Evolutionary conservation across 2,113 vertebrate species (phyloP), one percentile per base, ranked within the genome.

Genomic region (Polyodon spathula): DNA sequence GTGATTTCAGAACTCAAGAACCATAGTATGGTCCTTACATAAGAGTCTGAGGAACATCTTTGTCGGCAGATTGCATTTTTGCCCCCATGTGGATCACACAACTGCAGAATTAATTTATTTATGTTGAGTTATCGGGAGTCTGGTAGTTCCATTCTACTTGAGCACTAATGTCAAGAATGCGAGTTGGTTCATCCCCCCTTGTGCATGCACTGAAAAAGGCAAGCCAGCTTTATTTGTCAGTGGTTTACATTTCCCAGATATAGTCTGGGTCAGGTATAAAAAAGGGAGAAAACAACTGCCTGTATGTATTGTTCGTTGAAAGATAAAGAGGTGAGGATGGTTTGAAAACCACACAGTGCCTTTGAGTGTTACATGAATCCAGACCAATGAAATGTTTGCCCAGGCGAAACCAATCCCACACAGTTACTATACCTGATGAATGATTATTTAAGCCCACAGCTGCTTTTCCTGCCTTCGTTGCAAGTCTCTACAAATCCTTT

Each of bases 391-490:
- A 60, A 69, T 72, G 70, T 86, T 84, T 84, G 85, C 78, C 82
- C 66, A 57, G 70, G 78, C 80, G 83, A 81, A 77, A 72, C 73
- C 63, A 44, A 77, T 71, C 69, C 74, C 72, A 68, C 27, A 27
- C 2, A 50, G 63, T 62, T 12, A 2, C 65, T 72, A 62, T 70
- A 67, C 63, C 2, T 66, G 80, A 63, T 80, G 69, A 81, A 71
- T 59, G 40, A 76, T 79, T 77, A 77, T 69, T 65, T 63, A 61
- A 73, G 79, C 68, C 72, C 73, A 70, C 81, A 80, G 79, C 81
- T 82, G 75, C 83, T 60, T 41, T 58, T 7, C 66, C 44, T 68
- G 71, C 68, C 75, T 71, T 75, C 71, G 78, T 83, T 78, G 48
- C 63, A 74, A 73, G 76, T 81, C 78, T 75, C 59, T 73, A 79